Percentiles rank a stretch among this genome's conserved stretches.
Evolutionary conservation across 2,888 invertebrate species (phyloP).

Genomic region (Poecilus cupreus): DNA sequence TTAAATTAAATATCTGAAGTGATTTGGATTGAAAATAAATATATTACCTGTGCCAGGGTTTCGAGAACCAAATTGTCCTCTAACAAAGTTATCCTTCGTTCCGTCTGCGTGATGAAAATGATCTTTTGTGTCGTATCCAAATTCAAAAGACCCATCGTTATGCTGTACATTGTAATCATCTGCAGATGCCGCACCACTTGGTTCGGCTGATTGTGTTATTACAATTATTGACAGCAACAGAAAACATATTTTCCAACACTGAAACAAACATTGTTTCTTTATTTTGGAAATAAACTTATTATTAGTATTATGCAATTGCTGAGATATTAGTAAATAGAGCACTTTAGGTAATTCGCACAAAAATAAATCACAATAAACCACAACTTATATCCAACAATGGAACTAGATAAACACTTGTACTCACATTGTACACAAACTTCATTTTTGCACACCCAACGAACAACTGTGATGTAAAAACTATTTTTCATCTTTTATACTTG

Average conservation of each 20-base stretch:
- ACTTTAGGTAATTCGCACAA: neutral
- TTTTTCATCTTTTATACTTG: slow-evolving; percentile 63
- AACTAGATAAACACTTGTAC: slow-evolving; percentile 29
- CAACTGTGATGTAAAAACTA: slow-evolving; percentile 61
- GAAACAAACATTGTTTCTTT: slow-evolving; percentile 54
- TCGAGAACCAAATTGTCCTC: slow-evolving; percentile 83
- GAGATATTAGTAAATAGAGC: slow-evolving; percentile 10
- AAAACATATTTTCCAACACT: slow-evolving; percentile 63
- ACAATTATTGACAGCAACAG: slow-evolving; percentile 60
- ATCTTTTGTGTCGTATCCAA: slow-evolving; percentile 83
- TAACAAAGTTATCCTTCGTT: slow-evolving; percentile 80
- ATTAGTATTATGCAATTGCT: neutral
- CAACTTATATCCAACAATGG: slow-evolving; percentile 11
- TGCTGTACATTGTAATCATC: slow-evolving; percentile 74
- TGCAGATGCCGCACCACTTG: slow-evolving; percentile 68
- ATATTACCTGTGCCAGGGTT: slow-evolving; percentile 79
- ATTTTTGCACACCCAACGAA: slow-evolving; percentile 54
- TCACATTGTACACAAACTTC: slow-evolving; percentile 59
- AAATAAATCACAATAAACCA: neutral
- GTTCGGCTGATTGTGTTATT: slow-evolving; percentile 64
- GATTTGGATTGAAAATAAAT: no score
- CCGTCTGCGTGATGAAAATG: slow-evolving; percentile 83
- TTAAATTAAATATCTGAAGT: no score
- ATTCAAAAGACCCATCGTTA: slow-evolving; percentile 84
- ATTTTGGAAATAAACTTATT: neutral